phyloP scores from a whole-genome alignment of 2,113 vertebrate species.

The Talpa occidentalis region DNA sequence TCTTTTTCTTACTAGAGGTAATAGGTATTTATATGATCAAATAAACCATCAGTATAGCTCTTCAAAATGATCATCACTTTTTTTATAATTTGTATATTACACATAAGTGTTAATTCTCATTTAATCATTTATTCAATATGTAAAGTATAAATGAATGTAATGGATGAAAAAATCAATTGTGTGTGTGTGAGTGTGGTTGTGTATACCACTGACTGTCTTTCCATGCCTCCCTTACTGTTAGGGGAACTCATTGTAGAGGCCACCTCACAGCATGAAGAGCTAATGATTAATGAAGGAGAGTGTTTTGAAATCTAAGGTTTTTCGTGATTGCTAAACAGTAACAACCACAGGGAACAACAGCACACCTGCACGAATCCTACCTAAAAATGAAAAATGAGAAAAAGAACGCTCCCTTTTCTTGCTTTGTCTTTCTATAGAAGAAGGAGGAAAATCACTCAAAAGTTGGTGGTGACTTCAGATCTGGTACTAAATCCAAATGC shows the following conservation, averaged over 20 bases:
- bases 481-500: not conserved
- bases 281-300: constrained; percentile 7
- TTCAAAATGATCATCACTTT: not conserved
- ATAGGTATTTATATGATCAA: not conserved
- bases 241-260: not conserved
- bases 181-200: not conserved
- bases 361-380: not conserved
- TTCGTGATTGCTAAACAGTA: constrained; percentile 13
- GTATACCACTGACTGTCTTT: not conserved
- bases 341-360: not conserved
- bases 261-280: not conserved
- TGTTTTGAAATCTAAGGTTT: not conserved
- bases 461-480: not conserved
- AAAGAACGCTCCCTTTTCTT: not conserved
- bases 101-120: not conserved
- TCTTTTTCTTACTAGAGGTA: not conserved
- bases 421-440: not conserved
- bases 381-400: constrained; percentile 38
- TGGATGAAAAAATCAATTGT: not conserved
- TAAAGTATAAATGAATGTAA: not conserved
- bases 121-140: not conserved
- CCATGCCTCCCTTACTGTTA: not conserved
- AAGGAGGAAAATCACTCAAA: constrained; percentile 1
- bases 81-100: not conserved
- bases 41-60: not conserved